Evolutionary conservation across 2,888 invertebrate species (phyloP).

Genomic region (Cordilura impudica): DNA sequence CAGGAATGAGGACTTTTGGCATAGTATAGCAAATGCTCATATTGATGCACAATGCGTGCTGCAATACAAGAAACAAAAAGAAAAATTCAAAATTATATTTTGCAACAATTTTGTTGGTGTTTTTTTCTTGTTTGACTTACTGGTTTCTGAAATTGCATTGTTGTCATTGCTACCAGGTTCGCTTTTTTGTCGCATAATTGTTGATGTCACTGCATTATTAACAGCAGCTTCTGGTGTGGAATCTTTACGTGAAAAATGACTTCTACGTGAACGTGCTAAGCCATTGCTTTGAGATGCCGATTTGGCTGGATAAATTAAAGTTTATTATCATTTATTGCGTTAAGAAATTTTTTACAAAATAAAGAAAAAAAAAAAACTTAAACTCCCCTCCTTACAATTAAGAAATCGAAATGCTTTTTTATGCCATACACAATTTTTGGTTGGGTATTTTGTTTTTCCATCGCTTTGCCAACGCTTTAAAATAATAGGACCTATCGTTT

Average conservation of each 20-base stretch:
- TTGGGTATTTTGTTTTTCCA: too few relatives aligned
- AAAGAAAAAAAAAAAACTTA: too few relatives aligned
- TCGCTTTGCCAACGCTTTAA: too few relatives aligned
- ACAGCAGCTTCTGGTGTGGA: constrained; percentile 73
- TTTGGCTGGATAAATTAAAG: constrained; percentile 59
- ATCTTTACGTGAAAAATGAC: constrained; percentile 78
- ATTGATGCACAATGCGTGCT: constrained; percentile 77
- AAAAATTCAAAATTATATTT: not conserved
- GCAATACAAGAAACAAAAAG: constrained; percentile 33
- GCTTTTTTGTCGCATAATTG: constrained; percentile 63
- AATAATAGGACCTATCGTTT: too few relatives aligned
- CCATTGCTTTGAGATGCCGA: constrained; percentile 71
- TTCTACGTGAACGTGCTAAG: constrained; percentile 76
- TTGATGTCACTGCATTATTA: constrained; percentile 57
- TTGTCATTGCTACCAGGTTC: constrained; percentile 64
- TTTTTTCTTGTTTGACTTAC: constrained; percentile 63
- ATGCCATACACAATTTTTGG: too few relatives aligned
- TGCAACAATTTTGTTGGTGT: not conserved
- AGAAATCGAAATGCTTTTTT: too few relatives aligned
- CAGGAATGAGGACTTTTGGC: constrained; percentile 77
- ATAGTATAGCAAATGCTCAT: constrained; percentile 76
- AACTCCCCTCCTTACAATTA: too few relatives aligned
- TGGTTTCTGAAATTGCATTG: constrained; percentile 63
- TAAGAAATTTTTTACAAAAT: too few relatives aligned
- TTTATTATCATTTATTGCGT: too few relatives aligned